Evolutionary conservation across 2,888 invertebrate genomes (phyloP), one percentile per base, ranked within the genome.

Genomic region (Seladonia tumulorum): DNA sequence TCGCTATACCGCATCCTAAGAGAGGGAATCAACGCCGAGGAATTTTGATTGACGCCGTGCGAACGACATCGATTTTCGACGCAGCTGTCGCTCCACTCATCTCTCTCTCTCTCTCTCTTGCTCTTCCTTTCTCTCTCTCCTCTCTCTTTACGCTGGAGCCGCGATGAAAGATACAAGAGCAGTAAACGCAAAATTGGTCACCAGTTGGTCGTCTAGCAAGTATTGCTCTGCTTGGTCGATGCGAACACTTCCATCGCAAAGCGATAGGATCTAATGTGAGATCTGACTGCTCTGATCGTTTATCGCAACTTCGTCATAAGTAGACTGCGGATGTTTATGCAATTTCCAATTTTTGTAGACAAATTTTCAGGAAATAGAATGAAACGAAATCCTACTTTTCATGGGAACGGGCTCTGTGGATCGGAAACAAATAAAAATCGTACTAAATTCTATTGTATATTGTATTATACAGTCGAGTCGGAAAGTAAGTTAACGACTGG

Each of bases 41-140:
- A 85, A 85, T 85, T 87, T 74, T 70, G 76, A 79, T 75, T 45
- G 76, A 68, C 68, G 14, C 68, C 78, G 78, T 49, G 75, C 79
- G 76, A 86, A 75, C 77, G 83, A 83, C 83, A 80, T 87, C 70
- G 79, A 77, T 78, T 63, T 73, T 71, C 66, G 72, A 47, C 60
- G 80, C 45, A 75, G 63, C 71, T 60, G 45, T 76, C 71, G 71
- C 63, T 12, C 57, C 42, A 29, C 12, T 29, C 29, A 14, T 63
- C 29, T 63, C n/a, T 10, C n/a, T n/a, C 10, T n/a, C 22, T 53
- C 3, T 25, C 7, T 63, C 29, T 63, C n/a, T n/a, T 1, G 22
- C 53, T 53, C 53, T 8, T 7, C 8, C 5, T 25, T 5, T 25
- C 5, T 25, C 25, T 25, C 25, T 60, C 14, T 14, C 5, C 5